phyloP scores from a whole-genome alignment of 2,797 vertebrate genomes.

The Lerista edwardsae region DNA sequence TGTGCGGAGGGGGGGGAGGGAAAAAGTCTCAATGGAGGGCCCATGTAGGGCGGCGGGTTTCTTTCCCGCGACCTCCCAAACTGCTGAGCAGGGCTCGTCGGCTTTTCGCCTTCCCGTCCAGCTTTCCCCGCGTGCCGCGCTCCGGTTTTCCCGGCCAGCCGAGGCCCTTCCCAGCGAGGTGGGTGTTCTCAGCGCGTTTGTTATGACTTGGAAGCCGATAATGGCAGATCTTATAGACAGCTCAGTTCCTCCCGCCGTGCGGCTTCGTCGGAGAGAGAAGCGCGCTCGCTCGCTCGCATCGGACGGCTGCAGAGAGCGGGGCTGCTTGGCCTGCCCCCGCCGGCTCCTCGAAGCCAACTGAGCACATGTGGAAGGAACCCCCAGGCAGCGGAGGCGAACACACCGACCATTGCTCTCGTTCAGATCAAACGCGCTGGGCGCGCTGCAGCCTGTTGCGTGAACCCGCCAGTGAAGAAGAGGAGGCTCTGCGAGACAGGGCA shows the following conservation, averaged over 20 bases:
- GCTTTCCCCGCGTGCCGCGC: conserved; percentile 32
- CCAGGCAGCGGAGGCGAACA: neutral
- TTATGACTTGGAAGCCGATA: conserved; percentile 90
- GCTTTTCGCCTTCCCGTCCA: conserved; percentile 33
- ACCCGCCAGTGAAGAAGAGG: neutral
- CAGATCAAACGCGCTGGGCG: neutral
- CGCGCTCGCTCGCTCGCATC: neutral
- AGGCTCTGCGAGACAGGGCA: too few species aligned
- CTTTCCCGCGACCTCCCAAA: conserved; percentile 29
- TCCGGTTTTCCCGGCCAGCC: conserved; percentile 35
- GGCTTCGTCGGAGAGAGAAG: neutral
- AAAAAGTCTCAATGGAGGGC: neutral
- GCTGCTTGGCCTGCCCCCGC: neutral
- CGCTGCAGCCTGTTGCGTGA: neutral
- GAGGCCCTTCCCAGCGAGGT: conserved; percentile 80
- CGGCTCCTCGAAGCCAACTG: neutral
- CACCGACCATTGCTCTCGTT: too few species aligned
- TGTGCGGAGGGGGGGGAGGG: too few species aligned
- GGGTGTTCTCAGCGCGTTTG: conserved; percentile 85
- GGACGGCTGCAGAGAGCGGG: neutral
- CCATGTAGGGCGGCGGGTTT: conserved; percentile 36
- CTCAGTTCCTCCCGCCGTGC: conserved; percentile 65
- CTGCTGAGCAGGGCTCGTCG: conserved; percentile 44
- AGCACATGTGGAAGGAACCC: neutral
- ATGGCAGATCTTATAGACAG: conserved; percentile 80